Evolutionary conservation across 2,888 invertebrate genomes (phyloP).

Genomic region (Melangyna quadrimaculata): DNA sequence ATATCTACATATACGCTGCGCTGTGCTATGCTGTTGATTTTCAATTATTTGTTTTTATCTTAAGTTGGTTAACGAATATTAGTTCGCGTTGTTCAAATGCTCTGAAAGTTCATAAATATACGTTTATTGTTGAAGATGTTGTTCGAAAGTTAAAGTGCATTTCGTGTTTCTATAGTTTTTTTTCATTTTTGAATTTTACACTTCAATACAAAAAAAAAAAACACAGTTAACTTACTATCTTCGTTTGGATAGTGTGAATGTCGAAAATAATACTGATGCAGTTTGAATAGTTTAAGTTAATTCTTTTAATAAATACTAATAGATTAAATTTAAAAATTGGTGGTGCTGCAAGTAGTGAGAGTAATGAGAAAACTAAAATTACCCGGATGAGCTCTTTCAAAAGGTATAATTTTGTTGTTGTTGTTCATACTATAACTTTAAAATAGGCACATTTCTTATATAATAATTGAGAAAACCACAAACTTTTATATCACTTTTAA

Average conservation of each 20-base stretch:
- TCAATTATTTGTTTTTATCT: constrained; percentile 16
- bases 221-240: neutral
- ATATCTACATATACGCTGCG: no score
- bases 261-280: neutral
- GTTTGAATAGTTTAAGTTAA: neutral
- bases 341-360: constrained; percentile 43
- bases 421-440: neutral
- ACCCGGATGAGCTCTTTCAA: constrained; percentile 53
- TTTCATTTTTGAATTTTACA: neutral
- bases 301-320: neutral
- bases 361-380: constrained; percentile 52
- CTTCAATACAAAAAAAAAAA: neutral
- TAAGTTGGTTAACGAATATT: constrained; percentile 5
- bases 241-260: neutral
- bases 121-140: constrained; percentile 9
- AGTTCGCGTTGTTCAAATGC: constrained; percentile 28
- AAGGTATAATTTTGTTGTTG: constrained; percentile 34
- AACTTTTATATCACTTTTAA: neutral
- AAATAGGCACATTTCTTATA: neutral
- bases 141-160: constrained; percentile 56
- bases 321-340: constrained; percentile 9
- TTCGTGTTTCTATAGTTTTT: neutral
- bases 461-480: neutral
- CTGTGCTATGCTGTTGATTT: neutral
- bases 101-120: constrained; percentile 25